Conservation (phyloP, 2,888 invertebrate genomes). For the Glyphotaelius pellucidus region DNA sequence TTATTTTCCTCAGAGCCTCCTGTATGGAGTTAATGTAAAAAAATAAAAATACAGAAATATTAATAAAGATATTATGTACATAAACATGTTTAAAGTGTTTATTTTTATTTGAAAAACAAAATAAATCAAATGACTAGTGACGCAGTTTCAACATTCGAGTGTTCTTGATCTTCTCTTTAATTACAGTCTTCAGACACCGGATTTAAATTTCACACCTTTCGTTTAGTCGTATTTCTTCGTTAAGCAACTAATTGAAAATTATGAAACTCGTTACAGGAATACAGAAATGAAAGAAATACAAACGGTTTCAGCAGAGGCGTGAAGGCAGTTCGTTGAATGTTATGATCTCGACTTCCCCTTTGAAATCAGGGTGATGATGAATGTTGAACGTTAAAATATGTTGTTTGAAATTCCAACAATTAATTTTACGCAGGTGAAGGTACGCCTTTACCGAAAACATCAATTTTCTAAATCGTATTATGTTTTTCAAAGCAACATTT, state of each 20-base stretch:
- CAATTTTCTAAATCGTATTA: not conserved
- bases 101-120: not conserved
- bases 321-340: not conserved
- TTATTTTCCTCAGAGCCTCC: too few relatives aligned
- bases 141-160: not conserved
- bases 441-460: not conserved
- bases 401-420: constrained; percentile 21
- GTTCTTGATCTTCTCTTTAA: not conserved
- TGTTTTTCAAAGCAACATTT: not conserved
- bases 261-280: constrained; percentile 35
- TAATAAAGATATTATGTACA: too few relatives aligned
- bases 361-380: constrained; percentile 4
- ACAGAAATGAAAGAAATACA: not conserved
- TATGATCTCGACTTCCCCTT: not conserved
- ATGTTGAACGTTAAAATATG: not conserved
- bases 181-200: not conserved
- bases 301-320: not conserved
- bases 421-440: constrained; percentile 26
- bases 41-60: too few relatives aligned
- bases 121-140: not conserved
- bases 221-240: constrained; percentile 13
- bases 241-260: constrained; percentile 37
- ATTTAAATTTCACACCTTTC: constrained; percentile 40
- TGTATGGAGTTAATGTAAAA: too few relatives aligned
- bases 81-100: too few relatives aligned